These are phyloP conservation scores for Hippopotamus amphibius DNA, from an alignment of 2,113 vertebrate species.

Conservation along the genomic window DNA sequence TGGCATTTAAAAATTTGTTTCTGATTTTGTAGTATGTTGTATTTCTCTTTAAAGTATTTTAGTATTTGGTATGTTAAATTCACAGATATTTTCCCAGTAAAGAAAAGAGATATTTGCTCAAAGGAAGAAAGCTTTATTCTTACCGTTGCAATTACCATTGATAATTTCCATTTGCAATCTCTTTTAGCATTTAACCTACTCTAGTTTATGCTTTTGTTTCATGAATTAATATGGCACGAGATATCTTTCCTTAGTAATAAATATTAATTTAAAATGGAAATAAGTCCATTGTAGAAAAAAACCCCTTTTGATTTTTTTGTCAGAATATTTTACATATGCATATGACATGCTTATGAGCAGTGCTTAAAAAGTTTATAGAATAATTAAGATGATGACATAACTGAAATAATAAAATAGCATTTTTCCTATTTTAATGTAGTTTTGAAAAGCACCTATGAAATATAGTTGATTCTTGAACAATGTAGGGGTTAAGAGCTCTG, in stretches of 20 bases:
- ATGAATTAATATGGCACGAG: background rate
- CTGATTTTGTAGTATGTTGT: background rate
- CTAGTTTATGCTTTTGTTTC: conserved; percentile 23
- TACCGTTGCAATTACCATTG: background rate
- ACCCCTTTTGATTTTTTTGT: background rate
- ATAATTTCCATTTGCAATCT: conserved; percentile 27
- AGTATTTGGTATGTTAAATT: conserved; percentile 30
- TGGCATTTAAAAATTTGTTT: conserved; percentile 21
- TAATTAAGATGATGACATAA: background rate
- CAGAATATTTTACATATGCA: background rate
- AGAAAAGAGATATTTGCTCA: background rate
- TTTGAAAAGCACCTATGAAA: background rate
- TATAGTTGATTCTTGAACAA: background rate
- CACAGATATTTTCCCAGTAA: background rate
- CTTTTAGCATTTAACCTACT: background rate
- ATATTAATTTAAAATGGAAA: conserved; percentile 25
- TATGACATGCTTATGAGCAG: background rate
- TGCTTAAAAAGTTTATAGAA: background rate
- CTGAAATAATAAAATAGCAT: background rate
- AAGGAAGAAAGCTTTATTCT: conserved; percentile 40
- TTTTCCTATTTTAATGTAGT: background rate
- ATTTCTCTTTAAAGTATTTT: background rate
- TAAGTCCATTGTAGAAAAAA: background rate
- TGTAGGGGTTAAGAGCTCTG: background rate
- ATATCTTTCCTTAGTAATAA: conserved; percentile 7